Percentiles rank a stretch among this genome's conserved stretches.
Conservation (phyloP, 2,113 vertebrate species). For the Lampris megalopsis region DNA sequence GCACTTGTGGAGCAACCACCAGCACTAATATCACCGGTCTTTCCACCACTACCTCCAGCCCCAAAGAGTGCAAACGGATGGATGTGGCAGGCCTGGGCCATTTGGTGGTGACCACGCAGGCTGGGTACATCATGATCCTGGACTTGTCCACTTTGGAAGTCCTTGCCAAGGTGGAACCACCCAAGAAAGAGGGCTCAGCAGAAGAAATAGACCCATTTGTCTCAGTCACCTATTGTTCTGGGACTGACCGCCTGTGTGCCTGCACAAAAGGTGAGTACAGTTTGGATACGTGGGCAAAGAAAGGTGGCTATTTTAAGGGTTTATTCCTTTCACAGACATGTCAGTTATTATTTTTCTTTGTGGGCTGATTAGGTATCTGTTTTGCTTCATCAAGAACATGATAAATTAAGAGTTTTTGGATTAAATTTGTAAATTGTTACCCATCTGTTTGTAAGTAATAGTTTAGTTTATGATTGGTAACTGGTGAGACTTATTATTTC, state of each 20-base stretch:
- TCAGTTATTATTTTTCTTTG: too few relatives aligned
- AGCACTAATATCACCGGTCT: conserved; percentile 19
- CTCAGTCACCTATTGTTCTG: conserved; percentile 98
- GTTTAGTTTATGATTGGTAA: too few relatives aligned
- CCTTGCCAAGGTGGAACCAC: conserved; percentile 96
- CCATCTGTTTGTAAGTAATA: too few relatives aligned
- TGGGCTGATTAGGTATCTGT: too few relatives aligned
- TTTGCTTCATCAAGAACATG: too few relatives aligned
- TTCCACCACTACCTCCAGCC: conserved; percentile 51
- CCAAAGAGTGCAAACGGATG: conserved; percentile 87
- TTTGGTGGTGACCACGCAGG: conserved; percentile 97
- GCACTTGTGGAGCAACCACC: conserved; percentile 60
- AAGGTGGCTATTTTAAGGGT: too few relatives aligned
- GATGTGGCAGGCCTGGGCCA: conserved; percentile 92
- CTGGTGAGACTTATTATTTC: too few relatives aligned
- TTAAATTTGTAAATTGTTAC: too few relatives aligned
- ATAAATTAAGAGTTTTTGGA: too few relatives aligned
- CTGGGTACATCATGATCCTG: conserved; percentile 96
- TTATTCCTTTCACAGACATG: too few relatives aligned
- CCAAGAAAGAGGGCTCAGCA: conserved; percentile 91
- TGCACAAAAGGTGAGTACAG: conserved; percentile 93
- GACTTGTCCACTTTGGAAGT: conserved; percentile 97
- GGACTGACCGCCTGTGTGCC: conserved; percentile 98
- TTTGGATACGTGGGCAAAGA: too few relatives aligned
- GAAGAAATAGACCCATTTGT: conserved; percentile 95